Evolutionary conservation across 2,113 vertebrate species (phyloP).

Genomic region (Albula glossodonta): DNA sequence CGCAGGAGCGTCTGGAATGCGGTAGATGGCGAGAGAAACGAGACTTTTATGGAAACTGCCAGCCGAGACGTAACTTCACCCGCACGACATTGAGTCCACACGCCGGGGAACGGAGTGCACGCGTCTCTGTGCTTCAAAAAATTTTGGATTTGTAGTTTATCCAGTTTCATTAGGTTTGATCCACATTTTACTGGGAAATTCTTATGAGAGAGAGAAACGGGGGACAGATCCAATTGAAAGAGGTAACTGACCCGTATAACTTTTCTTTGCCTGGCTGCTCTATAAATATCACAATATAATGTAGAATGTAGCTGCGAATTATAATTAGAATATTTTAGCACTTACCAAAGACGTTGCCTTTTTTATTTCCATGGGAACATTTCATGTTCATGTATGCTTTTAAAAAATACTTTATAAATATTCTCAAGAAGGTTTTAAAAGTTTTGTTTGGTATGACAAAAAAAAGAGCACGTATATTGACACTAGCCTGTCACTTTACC

Average conservation of each 20-base stretch:
- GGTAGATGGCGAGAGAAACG: slow-evolving; percentile 74
- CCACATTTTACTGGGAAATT: slow-evolving; percentile 35
- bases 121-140: slow-evolving; percentile 31
- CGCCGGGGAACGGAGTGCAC: slow-evolving; percentile 36
- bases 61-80: slow-evolving; percentile 59
- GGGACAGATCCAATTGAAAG: slow-evolving; percentile 23
- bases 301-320: no score
- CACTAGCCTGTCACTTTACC: no score
- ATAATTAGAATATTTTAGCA: no score
- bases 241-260: slow-evolving; percentile 30
- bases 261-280: neutral
- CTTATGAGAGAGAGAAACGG: slow-evolving; percentile 23
- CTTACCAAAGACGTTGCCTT: neutral
- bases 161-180: slow-evolving; percentile 14
- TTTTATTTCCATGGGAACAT: no score
- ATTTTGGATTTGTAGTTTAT: slow-evolving; percentile 33
- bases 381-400: no score
- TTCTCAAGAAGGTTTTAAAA: no score
- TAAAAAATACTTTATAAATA: no score
- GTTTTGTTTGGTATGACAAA: no score
- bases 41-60: slow-evolving; percentile 90
- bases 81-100: slow-evolving; percentile 56
- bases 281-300: neutral
- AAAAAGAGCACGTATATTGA: no score
- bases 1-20: slow-evolving; percentile 81